These are phyloP conservation scores for Genyomyrus donnyi DNA, from an alignment of 2,113 vertebrate genomes.

Conservation along the genomic window DNA sequence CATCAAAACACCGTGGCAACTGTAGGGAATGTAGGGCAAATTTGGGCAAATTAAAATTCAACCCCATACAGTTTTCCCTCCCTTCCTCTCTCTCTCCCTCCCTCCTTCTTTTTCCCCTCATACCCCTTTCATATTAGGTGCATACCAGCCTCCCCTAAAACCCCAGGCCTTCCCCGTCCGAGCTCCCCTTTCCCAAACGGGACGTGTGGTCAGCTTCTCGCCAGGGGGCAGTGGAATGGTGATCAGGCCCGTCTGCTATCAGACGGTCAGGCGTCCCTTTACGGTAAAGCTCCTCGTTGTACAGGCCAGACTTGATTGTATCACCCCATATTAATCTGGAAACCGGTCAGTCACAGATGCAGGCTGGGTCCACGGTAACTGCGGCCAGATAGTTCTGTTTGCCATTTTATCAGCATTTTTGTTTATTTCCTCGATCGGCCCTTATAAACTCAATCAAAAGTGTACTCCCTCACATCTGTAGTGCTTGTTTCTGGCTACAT, in stretches of 20 bases:
- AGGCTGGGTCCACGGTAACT: not conserved
- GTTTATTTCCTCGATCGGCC: not conserved
- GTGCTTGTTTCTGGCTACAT: not conserved
- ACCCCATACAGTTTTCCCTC: conserved; percentile 54
- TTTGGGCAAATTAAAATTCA: conserved; percentile 62
- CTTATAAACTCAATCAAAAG: not conserved
- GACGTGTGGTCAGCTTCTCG: not conserved
- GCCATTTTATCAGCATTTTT: not conserved
- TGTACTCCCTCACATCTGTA: not conserved
- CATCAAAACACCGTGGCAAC: conserved; percentile 65
- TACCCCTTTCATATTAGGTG: not conserved
- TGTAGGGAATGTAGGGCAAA: conserved; percentile 61
- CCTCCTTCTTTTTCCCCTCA: not conserved
- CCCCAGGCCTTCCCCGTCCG: not conserved
- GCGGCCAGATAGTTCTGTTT: not conserved
- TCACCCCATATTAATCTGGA: not conserved
- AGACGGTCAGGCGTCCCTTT: not conserved
- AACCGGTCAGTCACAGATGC: not conserved
- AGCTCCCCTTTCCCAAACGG: not conserved
- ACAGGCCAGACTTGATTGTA: too few species aligned
- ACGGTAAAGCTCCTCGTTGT: not conserved
- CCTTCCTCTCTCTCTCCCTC: conserved; percentile 27
- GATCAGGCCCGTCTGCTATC: not conserved
- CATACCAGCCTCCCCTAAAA: not conserved
- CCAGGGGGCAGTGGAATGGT: not conserved